phyloP scores from a whole-genome alignment of 2,888 invertebrate species.

The Hydriomena furcata region DNA sequence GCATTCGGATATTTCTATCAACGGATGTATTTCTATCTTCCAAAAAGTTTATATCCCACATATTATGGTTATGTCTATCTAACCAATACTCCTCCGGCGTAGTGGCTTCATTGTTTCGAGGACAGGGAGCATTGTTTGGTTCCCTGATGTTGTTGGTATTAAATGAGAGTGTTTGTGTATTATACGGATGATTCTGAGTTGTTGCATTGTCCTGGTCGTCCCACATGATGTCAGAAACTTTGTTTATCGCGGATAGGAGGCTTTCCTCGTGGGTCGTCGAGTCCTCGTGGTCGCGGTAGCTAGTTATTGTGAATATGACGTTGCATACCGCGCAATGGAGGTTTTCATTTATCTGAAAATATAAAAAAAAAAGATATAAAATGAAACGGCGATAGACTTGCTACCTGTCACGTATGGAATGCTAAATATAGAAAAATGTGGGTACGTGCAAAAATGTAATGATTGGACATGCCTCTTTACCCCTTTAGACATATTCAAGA shows the following conservation, averaged over 20 bases:
- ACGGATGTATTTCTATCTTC: no score
- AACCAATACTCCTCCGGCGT: no score
- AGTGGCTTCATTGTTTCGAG: not conserved
- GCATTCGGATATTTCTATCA: no score
- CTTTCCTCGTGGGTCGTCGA: conserved; percentile 24
- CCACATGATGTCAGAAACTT: conserved; percentile 23
- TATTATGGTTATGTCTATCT: no score
- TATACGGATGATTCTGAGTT: not conserved
- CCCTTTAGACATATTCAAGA: no score
- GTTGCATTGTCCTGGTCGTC: not conserved
- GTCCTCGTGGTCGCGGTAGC: conserved; percentile 20
- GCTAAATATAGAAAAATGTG: no score
- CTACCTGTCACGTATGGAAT: no score
- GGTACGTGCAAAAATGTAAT: no score
- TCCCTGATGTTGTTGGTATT: conserved; percentile 9
- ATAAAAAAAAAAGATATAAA: not conserved
- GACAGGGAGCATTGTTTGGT: conserved; percentile 8
- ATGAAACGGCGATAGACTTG: no score
- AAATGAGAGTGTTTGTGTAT: not conserved
- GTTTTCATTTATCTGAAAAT: conserved; percentile 39
- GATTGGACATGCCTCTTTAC: no score
- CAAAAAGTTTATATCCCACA: no score
- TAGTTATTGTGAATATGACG: conserved; percentile 8
- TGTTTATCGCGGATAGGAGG: conserved; percentile 26
- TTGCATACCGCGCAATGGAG: conserved; percentile 50